phyloP scores from a whole-genome alignment of 2,888 invertebrate species.

The Zygothrica quintamaculata region DNA sequence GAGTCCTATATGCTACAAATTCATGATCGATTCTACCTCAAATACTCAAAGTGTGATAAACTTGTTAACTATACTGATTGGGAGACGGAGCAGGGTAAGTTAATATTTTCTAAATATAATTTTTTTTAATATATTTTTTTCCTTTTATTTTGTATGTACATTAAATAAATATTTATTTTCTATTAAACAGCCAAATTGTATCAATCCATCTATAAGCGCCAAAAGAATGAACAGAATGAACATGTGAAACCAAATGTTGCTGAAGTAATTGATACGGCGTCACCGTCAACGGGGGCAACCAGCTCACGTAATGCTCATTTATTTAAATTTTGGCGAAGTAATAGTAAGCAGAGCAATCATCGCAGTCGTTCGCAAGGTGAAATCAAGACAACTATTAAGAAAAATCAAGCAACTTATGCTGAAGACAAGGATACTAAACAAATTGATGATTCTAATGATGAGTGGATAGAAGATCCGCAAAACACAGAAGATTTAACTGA shows the following conservation, averaged over 20 bases:
- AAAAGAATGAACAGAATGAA: constrained; percentile 37
- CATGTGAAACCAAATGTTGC: constrained; percentile 7
- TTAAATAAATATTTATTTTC: background rate
- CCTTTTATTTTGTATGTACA: too few relatives aligned
- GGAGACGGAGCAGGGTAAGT: constrained; percentile 88
- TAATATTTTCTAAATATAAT: too few relatives aligned
- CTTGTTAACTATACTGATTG: constrained; percentile 91
- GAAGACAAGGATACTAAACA: constrained; percentile 81
- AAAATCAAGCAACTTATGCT: constrained; percentile 47
- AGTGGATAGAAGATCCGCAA: constrained; percentile 17
- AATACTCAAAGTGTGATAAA: constrained; percentile 90
- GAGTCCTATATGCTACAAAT: constrained; percentile 95
- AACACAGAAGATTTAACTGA: constrained; percentile 14
- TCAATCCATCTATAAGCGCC: constrained; percentile 43
- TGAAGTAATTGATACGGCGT: too few relatives aligned
- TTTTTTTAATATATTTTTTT: too few relatives aligned
- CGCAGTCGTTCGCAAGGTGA: constrained; percentile 38
- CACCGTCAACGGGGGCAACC: constrained; percentile 46
- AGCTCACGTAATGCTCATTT: constrained; percentile 40
- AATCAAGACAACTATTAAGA: constrained; percentile 19
- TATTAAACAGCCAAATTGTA: constrained; percentile 45
- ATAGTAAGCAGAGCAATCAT: constrained; percentile 23
- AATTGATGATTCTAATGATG: constrained; percentile 71
- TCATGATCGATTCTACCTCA: constrained; percentile 94
- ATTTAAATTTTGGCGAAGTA: constrained; percentile 31